These are phyloP conservation scores for Cavia porcellus DNA, from an alignment of 2,113 vertebrate species.

Conservation along the genomic window DNA sequence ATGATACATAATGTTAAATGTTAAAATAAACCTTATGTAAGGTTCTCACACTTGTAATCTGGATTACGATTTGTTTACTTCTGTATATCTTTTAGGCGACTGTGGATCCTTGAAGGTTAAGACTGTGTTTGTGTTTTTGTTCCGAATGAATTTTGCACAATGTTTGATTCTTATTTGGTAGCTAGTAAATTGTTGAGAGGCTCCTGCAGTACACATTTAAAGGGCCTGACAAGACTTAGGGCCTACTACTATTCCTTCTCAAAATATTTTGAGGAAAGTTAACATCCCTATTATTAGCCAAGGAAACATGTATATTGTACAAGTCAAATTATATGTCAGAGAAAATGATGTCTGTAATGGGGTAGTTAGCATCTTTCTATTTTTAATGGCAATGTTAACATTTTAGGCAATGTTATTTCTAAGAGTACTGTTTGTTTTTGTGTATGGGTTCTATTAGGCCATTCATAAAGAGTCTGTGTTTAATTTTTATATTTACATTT, in stretches of 20 bases:
- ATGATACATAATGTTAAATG: neutral
- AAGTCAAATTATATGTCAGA: constrained; percentile 36
- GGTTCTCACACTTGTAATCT: neutral
- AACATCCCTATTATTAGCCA: neutral
- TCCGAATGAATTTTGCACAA: constrained; percentile 16
- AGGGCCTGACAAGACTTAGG: neutral
- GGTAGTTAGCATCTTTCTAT: constrained; percentile 32
- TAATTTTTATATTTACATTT: neutral
- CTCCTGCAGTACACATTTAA: neutral
- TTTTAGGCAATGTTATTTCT: neutral
- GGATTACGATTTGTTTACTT: constrained; percentile 59
- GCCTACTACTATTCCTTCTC: neutral
- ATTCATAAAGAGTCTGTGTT: neutral
- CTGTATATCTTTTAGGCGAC: constrained; percentile 40
- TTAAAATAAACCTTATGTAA: neutral
- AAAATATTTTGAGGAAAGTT: constrained; percentile 10
- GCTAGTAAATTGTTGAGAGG: neutral
- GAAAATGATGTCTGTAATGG: neutral
- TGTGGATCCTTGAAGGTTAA: neutral
- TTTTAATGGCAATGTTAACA: neutral
- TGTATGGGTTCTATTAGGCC: neutral
- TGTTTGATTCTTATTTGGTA: constrained; percentile 40
- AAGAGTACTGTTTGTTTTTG: neutral
- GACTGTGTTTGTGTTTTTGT: constrained; percentile 1
- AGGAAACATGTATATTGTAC: constrained; percentile 15